Evolutionary conservation across 2,888 invertebrate genomes (phyloP).

Genomic region (Philaethria dido): DNA sequence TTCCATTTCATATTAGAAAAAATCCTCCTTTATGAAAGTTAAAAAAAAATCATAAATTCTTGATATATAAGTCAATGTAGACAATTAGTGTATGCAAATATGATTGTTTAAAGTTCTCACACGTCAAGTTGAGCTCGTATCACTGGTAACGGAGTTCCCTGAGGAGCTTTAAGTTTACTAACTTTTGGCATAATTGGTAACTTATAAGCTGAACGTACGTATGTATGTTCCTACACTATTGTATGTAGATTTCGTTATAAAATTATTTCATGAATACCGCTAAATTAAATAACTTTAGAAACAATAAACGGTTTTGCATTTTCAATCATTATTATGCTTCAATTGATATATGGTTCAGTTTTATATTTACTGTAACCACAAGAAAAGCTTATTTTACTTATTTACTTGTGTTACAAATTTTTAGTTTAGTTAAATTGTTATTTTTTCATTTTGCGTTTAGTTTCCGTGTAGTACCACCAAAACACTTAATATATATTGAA

Average conservation of each 20-base stretch:
- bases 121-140: conserved; percentile 27
- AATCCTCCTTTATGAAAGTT: too few species aligned
- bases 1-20: too few species aligned
- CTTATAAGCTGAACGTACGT: conserved; percentile 7
- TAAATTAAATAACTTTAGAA: conserved; percentile 1
- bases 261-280: background rate
- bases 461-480: background rate
- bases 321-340: conserved; percentile 1
- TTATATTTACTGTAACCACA: background rate
- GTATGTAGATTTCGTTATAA: conserved; percentile 1
- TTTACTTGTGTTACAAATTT: background rate
- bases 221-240: too few species aligned
- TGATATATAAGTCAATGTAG: conserved; percentile 9
- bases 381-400: background rate
- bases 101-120: conserved; percentile 27
- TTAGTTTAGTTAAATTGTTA: too few species aligned
- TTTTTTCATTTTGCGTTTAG: too few species aligned
- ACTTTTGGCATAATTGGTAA: conserved; percentile 33
- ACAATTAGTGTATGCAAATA: conserved; percentile 17
- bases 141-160: conserved; percentile 7
- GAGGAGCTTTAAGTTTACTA: conserved; percentile 8
- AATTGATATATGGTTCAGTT: conserved; percentile 16
- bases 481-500: background rate
- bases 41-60: background rate
- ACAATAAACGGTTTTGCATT: conserved; percentile 2